Evolutionary conservation across 2,888 invertebrate genomes (phyloP), one percentile per base, ranked within the genome.

Genomic region (Pollenia labialis): DNA sequence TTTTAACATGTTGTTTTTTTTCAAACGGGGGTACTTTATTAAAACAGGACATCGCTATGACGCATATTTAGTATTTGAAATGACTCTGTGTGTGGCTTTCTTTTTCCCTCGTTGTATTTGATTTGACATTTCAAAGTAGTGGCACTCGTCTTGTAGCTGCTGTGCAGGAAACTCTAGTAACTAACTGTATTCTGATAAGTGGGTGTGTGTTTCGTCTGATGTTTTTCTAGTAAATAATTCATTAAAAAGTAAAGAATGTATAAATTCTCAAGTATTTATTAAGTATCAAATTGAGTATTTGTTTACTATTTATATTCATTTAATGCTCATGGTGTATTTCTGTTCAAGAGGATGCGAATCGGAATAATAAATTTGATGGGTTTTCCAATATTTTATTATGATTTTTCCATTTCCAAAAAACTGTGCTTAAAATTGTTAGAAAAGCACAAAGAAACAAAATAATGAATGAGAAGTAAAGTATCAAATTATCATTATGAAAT

Each of bases 201-300:
- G 72, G 23, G 71, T 60, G 83, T 56, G 64, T 66, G 69, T 44
- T 42, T 11, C 32, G 10, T 68, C 32, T 23, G 44, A 11, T 64
- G 48, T 60, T 60, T 62, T 74, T 9, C 46, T 74, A 54, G 74
- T 76, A 69, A 82, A 82, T 62, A 69, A 66, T 72, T 72, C 58
- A 16, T 64, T 66, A 14, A 32, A 52, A 32, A 77, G 23, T 40
- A 23, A 23, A 56, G 44, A 52, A 50, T 79, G 9, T 56, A 60
- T 72, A 60, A 80, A 71, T 77, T 77, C 72, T 84, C 76, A 77
- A 87, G 84, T 81, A 79, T 87, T 87, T 87, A 84, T 81, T 81
- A 84, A 84, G 87, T 87, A 84, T 87, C 87, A 84, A 87, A 81
- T 68, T 56, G 68, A 84, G 84, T 58, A 69, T 81, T 68, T 84